Evolutionary conservation across 1,140 invertebrate species (phyloP).

Genomic region (Dendroctonus ponderosae): DNA sequence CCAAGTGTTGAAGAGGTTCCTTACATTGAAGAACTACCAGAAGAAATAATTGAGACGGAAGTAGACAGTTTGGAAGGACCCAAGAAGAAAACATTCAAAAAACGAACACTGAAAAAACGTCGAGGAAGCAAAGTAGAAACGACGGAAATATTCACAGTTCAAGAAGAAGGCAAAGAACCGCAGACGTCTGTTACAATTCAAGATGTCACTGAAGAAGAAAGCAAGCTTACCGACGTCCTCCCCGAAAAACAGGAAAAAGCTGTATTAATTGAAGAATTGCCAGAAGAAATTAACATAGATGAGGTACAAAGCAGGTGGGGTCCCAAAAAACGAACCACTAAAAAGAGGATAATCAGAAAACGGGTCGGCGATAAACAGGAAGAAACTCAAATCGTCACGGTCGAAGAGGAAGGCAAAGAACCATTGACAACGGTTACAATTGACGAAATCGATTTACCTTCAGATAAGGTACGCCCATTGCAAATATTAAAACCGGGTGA

Average conservation of each 20-base stretch:
- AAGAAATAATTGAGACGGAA: conserved; percentile 47
- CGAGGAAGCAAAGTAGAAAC: conserved; percentile 51
- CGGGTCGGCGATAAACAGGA: conserved; percentile 46
- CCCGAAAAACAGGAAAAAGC: conserved; percentile 41
- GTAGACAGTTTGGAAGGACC: conserved; percentile 40
- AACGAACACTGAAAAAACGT: conserved; percentile 48
- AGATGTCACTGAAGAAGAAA: conserved; percentile 44
- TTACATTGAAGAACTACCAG: conserved; percentile 45
- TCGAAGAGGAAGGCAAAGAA: conserved; percentile 52
- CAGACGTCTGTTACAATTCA: conserved; percentile 51
- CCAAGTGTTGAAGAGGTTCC: conserved; percentile 9
- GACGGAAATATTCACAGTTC: conserved; percentile 53
- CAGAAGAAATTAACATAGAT: conserved; percentile 44
- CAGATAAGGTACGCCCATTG: conserved; percentile 43
- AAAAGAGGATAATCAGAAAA: conserved; percentile 46
- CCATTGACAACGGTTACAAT: conserved; percentile 47
- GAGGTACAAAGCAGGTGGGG: conserved; percentile 41
- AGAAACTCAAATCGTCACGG: conserved; percentile 52
- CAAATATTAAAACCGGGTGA: conserved; percentile 18
- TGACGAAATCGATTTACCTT: conserved; percentile 44
- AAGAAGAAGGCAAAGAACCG: conserved; percentile 52
- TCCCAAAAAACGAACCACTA: conserved; percentile 51
- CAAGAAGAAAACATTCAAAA: conserved; percentile 49
- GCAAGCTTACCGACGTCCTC: conserved; percentile 32
- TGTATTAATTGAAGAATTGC: conserved; percentile 47